Evolutionary conservation across 2,888 invertebrate genomes (phyloP).

Genomic region (Portevinia maculata): DNA sequence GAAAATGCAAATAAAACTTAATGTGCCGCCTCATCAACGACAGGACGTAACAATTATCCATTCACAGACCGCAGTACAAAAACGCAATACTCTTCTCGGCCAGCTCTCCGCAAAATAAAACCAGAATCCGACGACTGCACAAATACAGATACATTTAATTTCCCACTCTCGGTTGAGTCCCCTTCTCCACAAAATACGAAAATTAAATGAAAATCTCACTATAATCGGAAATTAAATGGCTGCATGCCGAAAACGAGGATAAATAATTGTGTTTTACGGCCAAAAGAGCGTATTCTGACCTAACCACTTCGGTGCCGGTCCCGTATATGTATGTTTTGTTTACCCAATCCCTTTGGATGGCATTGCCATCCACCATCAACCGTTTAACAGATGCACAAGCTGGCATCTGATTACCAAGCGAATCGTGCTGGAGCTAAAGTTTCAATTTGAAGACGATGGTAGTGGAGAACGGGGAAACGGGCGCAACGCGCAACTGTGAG

Average conservation of each 20-base stretch:
- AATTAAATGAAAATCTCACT: constrained; percentile 74
- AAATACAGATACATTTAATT: constrained; percentile 11
- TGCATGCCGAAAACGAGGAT: constrained; percentile 74
- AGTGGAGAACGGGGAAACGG: constrained; percentile 1
- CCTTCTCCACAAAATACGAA: constrained; percentile 36
- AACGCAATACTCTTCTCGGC: constrained; percentile 33
- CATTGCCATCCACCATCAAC: constrained; percentile 49
- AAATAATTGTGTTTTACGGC: constrained; percentile 72
- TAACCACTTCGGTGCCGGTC: constrained; percentile 43
- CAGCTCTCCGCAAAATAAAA: constrained; percentile 21
- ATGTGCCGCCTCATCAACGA: constrained; percentile 74
- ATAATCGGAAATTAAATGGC: constrained; percentile 75
- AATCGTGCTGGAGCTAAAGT: constrained; percentile 12
- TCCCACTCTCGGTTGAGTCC: background rate
- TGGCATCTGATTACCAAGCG: constrained; percentile 58
- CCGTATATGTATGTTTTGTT: background rate
- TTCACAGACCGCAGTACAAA: constrained; percentile 67
- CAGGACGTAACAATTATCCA: constrained; percentile 74
- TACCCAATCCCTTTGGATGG: constrained; percentile 17
- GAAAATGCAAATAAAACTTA: constrained; percentile 74
- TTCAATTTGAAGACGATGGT: constrained; percentile 3
- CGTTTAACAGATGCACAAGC: constrained; percentile 66
- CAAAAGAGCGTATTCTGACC: constrained; percentile 65
- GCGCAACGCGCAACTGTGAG: background rate
- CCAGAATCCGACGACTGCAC: constrained; percentile 30